Conservation (phyloP, 1,140 invertebrate genomes). For the Heliconius eleuchia region DNA sequence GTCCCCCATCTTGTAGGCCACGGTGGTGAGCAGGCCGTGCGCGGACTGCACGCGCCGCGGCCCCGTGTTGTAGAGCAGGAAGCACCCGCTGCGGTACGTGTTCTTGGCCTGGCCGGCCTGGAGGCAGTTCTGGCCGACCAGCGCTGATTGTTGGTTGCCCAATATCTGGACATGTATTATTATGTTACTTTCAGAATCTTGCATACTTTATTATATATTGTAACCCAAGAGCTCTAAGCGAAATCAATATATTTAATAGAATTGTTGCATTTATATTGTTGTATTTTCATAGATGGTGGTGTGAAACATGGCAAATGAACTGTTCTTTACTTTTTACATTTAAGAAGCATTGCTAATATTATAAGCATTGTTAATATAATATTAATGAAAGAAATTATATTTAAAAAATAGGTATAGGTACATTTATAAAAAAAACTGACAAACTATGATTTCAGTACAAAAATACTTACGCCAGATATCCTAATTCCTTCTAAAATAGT, state of each 20-base stretch:
- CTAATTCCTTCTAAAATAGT: slow-evolving; percentile 89
- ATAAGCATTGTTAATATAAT: too few species aligned
- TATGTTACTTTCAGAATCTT: not conserved
- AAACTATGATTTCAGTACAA: too few species aligned
- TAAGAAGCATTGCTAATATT: too few species aligned
- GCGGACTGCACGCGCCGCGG: slow-evolving; percentile 90
- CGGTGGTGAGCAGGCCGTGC: slow-evolving; percentile 96
- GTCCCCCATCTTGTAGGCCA: slow-evolving; percentile 95
- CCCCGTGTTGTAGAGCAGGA: slow-evolving; percentile 97
- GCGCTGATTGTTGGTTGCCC: slow-evolving; percentile 97
- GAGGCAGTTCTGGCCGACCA: slow-evolving; percentile 97
- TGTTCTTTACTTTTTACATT: too few species aligned
- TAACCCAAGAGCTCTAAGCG: too few species aligned
- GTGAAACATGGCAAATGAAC: too few species aligned
- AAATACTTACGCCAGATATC: slow-evolving; percentile 90
- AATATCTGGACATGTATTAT: slow-evolving; percentile 84
- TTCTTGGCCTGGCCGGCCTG: slow-evolving; percentile 96
- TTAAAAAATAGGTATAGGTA: too few species aligned
- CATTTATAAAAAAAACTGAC: too few species aligned
- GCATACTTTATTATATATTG: not conserved
- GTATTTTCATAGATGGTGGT: too few species aligned
- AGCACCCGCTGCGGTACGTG: slow-evolving; percentile 98
- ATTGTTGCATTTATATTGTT: too few species aligned
- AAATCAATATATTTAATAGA: too few species aligned
- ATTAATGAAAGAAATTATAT: too few species aligned